Conservation (phyloP, 1,140 invertebrate species). For the Leptonema lineaticorne region DNA sequence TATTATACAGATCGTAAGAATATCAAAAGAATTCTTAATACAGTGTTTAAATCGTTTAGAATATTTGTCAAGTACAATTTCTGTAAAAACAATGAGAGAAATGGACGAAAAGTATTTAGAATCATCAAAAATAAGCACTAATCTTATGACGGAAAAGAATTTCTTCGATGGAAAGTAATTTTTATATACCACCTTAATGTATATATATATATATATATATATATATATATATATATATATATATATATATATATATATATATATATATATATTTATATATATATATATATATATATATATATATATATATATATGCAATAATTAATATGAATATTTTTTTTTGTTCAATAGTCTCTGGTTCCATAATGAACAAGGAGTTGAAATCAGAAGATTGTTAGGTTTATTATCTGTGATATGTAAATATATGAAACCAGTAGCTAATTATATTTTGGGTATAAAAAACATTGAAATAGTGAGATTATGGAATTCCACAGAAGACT, state of each 20-base stretch:
- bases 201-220: no score
- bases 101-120: slow-evolving; percentile 35
- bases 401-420: slow-evolving; percentile 27
- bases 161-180: slow-evolving; percentile 29
- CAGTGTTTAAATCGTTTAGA: slow-evolving; percentile 18
- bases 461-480: background rate
- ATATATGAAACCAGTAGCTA: slow-evolving; percentile 4
- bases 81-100: slow-evolving; percentile 21
- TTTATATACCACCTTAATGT: background rate
- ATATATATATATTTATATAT: no score
- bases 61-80: slow-evolving; percentile 13
- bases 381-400: slow-evolving; percentile 17
- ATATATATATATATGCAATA: no score
- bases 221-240: no score
- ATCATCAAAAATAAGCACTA: background rate
- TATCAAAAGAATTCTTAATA: slow-evolving; percentile 24
- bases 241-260: no score
- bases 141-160: slow-evolving; percentile 16
- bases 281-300: no score
- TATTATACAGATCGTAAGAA: slow-evolving; percentile 25
- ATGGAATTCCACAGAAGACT: background rate
- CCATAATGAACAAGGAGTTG: slow-evolving; percentile 31
- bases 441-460: slow-evolving; percentile 1
- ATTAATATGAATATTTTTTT: background rate
- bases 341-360: slow-evolving; percentile 25